Base-by-base conservation (phyloP, 2,888 invertebrate species). In the Pollenia labialis region DNA sequence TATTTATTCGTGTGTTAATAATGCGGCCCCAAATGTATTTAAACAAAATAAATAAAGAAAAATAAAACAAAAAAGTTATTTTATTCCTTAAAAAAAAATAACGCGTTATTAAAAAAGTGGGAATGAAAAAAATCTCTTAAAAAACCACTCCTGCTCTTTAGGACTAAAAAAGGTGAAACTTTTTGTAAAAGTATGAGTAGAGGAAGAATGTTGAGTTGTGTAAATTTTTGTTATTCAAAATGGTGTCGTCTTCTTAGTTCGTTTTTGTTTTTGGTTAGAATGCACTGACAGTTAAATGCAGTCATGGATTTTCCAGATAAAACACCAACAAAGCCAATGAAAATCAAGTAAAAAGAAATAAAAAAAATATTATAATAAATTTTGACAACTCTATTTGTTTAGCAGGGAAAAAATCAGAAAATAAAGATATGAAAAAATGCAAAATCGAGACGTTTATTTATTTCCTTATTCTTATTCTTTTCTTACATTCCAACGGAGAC, bases 1-100 rank as follows among this genome's bases (percentile, higher is more conserved):
- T 93, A 93, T 92, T 93, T 91, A 92, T 92, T 92, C 92, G 90
- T 92, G 93, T 93, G 93, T 92, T 93, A 93, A 92, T 93, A 93
- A 93, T 92, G 90, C 88, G 90, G 92, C 91, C 91, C 90, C 90
- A 90, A 88, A 89, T 89, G 89, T 89, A 89, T 90, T 88, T 88
- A 81, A 87, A 81, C 68, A 81, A 71, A 79, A 32, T 32, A 32
- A 85, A 72, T 68, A 72, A 68, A 84, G 52, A 60, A 79, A 79
- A 75, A 69, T 40, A 72, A 79, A 72, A 64, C 14, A 68, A 68
- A 44, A 84, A 60, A 23, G 44, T 81, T 69, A 8, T 42, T 52
- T 74, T 56, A 54, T 52, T 44, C 11, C 23, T 23, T n/a, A n/a
- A 40, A 11, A 42, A 68, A 62, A 83, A 79, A 82, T 60, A 74